These are phyloP conservation scores for Leuciscus idus DNA, from an alignment of 2,113 vertebrate genomes.

Conservation along the genomic window DNA sequence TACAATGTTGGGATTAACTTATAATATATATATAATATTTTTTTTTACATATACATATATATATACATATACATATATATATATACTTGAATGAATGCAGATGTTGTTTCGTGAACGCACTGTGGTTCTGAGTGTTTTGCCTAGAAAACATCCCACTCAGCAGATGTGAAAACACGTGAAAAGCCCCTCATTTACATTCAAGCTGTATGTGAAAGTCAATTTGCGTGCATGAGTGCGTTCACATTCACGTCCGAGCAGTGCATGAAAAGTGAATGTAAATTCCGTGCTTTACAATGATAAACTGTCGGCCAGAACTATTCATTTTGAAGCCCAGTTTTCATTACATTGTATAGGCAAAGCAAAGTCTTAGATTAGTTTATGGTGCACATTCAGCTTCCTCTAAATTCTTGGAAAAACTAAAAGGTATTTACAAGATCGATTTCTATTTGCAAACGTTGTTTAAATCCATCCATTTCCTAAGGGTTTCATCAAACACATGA, in stretches of 20 bases:
- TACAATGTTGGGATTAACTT: too few relatives aligned
- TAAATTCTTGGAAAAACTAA: background rate
- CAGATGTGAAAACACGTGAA: conserved; percentile 59
- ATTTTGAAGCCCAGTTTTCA: background rate
- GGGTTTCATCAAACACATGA: conserved; percentile 9
- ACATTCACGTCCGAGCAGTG: conserved; percentile 47
- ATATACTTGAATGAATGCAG: conserved; percentile 5
- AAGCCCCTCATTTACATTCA: conserved; percentile 27
- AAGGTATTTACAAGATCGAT: background rate
- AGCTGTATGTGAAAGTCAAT: conserved; percentile 36
- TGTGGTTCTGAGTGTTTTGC: background rate
- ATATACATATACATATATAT: background rate
- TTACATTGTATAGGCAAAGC: background rate
- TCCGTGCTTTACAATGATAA: conserved; percentile 1
- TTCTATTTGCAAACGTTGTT: conserved; percentile 8
- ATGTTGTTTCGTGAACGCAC: conserved; percentile 7
- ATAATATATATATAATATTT: too few relatives aligned
- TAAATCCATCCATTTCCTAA: background rate
- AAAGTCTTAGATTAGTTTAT: background rate
- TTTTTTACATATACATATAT: too few relatives aligned
- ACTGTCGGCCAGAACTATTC: background rate
- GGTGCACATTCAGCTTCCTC: conserved; percentile 8
- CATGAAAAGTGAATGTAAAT: conserved; percentile 44
- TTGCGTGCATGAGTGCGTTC: conserved; percentile 46
- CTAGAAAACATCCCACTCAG: conserved; percentile 3